phyloP scores from a whole-genome alignment of 2,797 vertebrate genomes.

The Pseudochaenichthys georgianus region DNA sequence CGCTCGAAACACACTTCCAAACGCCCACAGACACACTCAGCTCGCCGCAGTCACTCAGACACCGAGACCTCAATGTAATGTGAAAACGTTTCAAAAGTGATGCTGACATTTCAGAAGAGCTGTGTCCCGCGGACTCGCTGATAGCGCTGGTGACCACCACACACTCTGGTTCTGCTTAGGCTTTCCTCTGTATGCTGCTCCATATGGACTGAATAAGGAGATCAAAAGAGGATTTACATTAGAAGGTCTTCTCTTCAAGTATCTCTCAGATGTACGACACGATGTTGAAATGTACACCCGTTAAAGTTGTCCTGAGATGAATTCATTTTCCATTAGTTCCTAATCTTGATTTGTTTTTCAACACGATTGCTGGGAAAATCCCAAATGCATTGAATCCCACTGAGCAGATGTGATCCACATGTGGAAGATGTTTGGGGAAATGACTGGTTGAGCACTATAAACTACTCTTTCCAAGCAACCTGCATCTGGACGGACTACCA shows the following conservation, averaged over 20 bases:
- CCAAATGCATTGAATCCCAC: constrained; percentile 36
- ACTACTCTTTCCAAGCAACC: constrained; percentile 42
- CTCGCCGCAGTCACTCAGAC: constrained; percentile 61
- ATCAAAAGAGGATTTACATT: constrained; percentile 17
- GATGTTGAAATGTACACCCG: constrained; percentile 16
- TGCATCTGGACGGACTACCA: constrained; percentile 31
- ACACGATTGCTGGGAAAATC: constrained; percentile 21
- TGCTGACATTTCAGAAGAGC: constrained; percentile 42
- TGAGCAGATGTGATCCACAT: constrained; percentile 57
- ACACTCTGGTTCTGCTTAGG: constrained; percentile 33
- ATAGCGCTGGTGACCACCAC: constrained; percentile 53
- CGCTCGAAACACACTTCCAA: constrained; percentile 59
- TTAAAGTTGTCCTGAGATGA: constrained; percentile 21
- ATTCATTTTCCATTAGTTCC: constrained; percentile 31
- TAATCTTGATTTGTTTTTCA: constrained; percentile 39
- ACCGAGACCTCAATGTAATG: constrained; percentile 49
- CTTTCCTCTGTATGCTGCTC: constrained; percentile 29
- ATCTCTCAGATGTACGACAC: constrained; percentile 7
- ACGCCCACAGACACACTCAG: constrained; percentile 69
- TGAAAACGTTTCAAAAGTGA: constrained; percentile 56
- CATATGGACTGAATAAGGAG: constrained; percentile 13
- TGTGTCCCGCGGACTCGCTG: constrained; percentile 36
- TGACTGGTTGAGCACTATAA: constrained; percentile 28
- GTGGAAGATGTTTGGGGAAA: constrained; percentile 55
- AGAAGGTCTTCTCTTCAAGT: constrained; percentile 17